Percentiles rank a stretch among this genome's conserved stretches.
Conservation (phyloP, 2,888 invertebrate genomes). For the Tryphoninae sp. region DNA sequence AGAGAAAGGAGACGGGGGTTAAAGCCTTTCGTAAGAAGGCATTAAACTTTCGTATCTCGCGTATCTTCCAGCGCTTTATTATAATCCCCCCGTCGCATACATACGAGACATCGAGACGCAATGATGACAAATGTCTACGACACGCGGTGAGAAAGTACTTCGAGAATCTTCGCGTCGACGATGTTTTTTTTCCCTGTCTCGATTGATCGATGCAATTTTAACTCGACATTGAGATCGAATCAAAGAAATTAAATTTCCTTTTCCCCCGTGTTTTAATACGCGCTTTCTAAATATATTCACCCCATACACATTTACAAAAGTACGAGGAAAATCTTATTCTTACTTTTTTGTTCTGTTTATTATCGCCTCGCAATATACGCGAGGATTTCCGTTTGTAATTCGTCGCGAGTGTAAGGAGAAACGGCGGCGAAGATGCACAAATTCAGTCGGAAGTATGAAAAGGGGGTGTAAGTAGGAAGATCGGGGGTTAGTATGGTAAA, state of each 20-base stretch:
- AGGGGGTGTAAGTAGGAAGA: slow-evolving; percentile 11
- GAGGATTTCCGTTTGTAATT: slow-evolving; percentile 24
- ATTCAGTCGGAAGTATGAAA: slow-evolving; percentile 14
- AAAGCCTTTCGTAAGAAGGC: slow-evolving; percentile 41
- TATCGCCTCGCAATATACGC: background rate
- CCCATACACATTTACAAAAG: no score
- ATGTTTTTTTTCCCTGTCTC: slow-evolving; percentile 14
- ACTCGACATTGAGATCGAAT: slow-evolving; percentile 7
- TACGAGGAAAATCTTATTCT: background rate
- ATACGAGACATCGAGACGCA: slow-evolving; percentile 22
- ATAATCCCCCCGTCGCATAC: slow-evolving; percentile 19
- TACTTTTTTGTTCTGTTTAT: background rate
- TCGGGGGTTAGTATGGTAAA: background rate
- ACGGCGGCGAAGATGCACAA: slow-evolving; percentile 13
- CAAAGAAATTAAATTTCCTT: no score
- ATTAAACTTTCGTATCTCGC: slow-evolving; percentile 35
- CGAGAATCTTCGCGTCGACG: slow-evolving; percentile 30
- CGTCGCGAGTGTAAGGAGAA: slow-evolving; percentile 3
- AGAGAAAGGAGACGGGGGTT: background rate
- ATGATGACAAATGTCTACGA: slow-evolving; percentile 49
- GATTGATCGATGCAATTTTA: slow-evolving; percentile 41
- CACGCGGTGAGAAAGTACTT: slow-evolving; percentile 13
- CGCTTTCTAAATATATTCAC: no score
- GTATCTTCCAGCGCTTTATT: slow-evolving; percentile 9
- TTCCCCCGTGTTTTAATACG: no score